Evolutionary conservation across 2,888 invertebrate species (phyloP).

Genomic region (Tiliacea citrago): DNA sequence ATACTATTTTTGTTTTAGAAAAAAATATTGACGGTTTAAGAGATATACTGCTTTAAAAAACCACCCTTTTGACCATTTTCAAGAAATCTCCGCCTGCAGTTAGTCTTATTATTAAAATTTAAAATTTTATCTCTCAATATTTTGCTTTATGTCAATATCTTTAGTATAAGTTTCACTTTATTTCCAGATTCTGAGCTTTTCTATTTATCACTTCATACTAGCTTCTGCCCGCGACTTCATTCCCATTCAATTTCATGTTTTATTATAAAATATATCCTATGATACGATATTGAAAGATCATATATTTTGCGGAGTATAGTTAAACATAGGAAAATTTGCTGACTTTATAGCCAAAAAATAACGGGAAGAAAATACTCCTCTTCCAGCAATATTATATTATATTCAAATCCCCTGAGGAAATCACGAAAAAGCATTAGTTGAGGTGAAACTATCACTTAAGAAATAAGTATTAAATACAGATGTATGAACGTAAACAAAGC

Average conservation of each 20-base stretch:
- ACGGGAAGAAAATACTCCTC: neutral
- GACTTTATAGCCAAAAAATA: neutral
- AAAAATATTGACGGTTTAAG: too few species aligned
- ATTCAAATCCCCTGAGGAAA: constrained; percentile 20
- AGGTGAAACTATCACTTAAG: constrained; percentile 6
- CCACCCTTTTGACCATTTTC: too few species aligned
- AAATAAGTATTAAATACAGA: constrained; percentile 12
- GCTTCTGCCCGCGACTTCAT: too few species aligned
- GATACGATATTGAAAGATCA: neutral
- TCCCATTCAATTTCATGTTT: too few species aligned
- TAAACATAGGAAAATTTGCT: neutral
- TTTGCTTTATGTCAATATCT: neutral
- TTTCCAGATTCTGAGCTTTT: neutral
- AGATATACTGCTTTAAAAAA: too few species aligned
- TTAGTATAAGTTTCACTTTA: neutral
- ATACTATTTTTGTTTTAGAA: too few species aligned
- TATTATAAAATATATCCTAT: too few species aligned
- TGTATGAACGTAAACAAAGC: too few species aligned
- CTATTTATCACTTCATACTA: neutral
- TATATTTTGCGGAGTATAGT: neutral
- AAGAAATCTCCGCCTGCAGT: too few species aligned
- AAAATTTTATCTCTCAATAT: neutral
- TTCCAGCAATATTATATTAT: constrained; percentile 15
- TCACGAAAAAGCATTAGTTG: constrained; percentile 13
- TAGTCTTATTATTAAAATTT: neutral